A percentile compares a stretch with the other conserved stretches of the same genome.
These are phyloP conservation scores for Chymomyza fuscimana DNA, from an alignment of 2,888 invertebrate species.

Conservation along the genomic window DNA sequence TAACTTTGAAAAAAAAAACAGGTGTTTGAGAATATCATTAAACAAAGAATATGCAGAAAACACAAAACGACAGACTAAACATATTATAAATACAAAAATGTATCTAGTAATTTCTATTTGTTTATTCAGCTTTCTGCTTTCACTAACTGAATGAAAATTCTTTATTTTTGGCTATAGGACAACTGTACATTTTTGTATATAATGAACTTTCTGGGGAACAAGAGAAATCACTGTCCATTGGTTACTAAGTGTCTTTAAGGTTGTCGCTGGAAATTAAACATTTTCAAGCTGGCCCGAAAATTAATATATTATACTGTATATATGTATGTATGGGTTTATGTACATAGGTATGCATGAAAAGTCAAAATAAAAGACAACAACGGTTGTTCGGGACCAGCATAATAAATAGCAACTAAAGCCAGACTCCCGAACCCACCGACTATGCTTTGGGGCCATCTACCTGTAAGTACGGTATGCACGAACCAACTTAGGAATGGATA, in stretches of 20 bases:
- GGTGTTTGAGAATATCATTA: too few relatives aligned
- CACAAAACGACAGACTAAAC: background rate
- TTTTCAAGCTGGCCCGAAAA: conserved; percentile 55
- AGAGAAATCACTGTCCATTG: background rate
- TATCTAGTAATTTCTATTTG: background rate
- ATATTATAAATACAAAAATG: background rate
- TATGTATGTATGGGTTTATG: too few relatives aligned
- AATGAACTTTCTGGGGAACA: background rate
- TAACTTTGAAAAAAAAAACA: too few relatives aligned
- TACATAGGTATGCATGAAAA: conserved; percentile 43
- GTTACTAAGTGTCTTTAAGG: background rate
- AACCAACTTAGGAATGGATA: background rate
- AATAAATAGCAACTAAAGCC: conserved; percentile 39
- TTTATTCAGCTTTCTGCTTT: background rate
- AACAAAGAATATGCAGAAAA: too few relatives aligned
- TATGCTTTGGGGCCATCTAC: background rate
- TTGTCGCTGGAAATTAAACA: conserved; percentile 63
- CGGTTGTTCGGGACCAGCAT: conserved; percentile 54
- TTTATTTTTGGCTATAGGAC: background rate
- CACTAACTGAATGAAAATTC: background rate
- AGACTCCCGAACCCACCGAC: background rate
- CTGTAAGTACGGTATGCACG: background rate
- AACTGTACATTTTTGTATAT: too few relatives aligned
- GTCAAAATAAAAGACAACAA: conserved; percentile 27
- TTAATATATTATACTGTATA: conserved; percentile 42